Base-by-base conservation (phyloP, 2,113 vertebrate genomes). In the Psammodynastes pulverulentus region DNA sequence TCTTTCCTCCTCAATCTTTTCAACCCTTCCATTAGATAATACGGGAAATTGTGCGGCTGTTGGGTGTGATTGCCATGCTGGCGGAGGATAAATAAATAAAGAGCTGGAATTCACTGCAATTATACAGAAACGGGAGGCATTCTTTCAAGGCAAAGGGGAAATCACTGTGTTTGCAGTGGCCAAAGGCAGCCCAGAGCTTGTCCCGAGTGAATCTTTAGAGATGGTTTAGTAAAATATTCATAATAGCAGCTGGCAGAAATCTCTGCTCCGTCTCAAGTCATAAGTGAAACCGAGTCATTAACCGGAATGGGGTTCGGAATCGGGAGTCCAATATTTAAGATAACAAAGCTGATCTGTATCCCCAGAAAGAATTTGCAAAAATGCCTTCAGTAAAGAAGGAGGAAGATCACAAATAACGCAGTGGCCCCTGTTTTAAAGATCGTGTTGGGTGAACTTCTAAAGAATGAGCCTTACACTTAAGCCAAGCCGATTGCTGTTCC, bases 151-250 rank as follows among this genome's bases (percentile, higher is more conserved):
- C 95, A 96, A 96, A 93, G 93, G 95, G 94, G 93, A 96, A 95
- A 95, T 96, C 92, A 86, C 29, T 0, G 88, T 94, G 67, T 86
- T 87, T 97, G 92, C 89, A 96, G 94, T 92, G 92, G 92, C 94
- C 92, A 84, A 91, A 93, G 91, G 90, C 94, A 92, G 90, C 96
- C 90, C 93, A 90, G 92, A 95, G 92, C 92, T 94, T 94, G 89
- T 86, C 95, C 89, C n/a, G 0, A 94, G 94, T 95, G 95, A 93
- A 95, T 96, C 95, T 97, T 96, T 93, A 93, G 95, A 95, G 94
- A 94, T 91, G 92, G 92, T 94, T 96, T 94, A 92, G 90, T 97
- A 95, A 97, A 97, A 96, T 97, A 97, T 97, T 97, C 96, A 97
- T 97, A 94, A 96, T 94, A 89, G 92, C 95, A 95, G 91, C 91